Evolutionary conservation across 2,797 vertebrate species (phyloP), one percentile per base, ranked within the genome.

Genomic region (Anableps anableps): DNA sequence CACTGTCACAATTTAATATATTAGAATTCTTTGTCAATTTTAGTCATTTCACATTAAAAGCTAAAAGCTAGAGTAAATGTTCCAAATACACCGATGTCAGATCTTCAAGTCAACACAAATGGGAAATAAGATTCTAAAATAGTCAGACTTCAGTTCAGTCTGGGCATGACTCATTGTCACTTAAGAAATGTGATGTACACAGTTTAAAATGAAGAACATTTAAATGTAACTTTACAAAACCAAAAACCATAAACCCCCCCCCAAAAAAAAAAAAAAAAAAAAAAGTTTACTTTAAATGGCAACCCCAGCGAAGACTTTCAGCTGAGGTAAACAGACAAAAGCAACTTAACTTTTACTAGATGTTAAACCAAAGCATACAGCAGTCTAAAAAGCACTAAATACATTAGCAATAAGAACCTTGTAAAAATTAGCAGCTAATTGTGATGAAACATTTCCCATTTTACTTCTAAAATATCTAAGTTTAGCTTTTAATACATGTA

Each of bases 1-100:
- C 71, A 38, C 3, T 77, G 74, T 17, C n/a, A 50, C 53, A 80
- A 50, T 74, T 68, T 23, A 79, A 81, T 81, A 81, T 81, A 81
- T 81, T 81, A 80, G 58, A 45, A 68, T 78, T 47, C 13, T 73
- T 71, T 60, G 45, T 80, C 3, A 34, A 64, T 62, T 23, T 62
- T 43, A 64, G 19, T 55, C 60, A 34, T 62, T 58, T 70, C 47
- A 75, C 72, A 80, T 64, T 38, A 21, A 74, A 75, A 58, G 36
- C 70, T 48, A 79, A 47, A 26, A 75, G n/a, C 60, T 74, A 36
- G 41, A 41, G 74, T 16, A 48, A 45, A 53, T 4, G 8, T 72
- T 78, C n/a, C 23, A 43, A 58, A 43, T 51, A 45, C 58, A 66
- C 68, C 1, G 55, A 74, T 13, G 36, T 68, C 43, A 81, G 70